phyloP scores from a whole-genome alignment of 2,888 invertebrate species.

The Molanna angustata region DNA sequence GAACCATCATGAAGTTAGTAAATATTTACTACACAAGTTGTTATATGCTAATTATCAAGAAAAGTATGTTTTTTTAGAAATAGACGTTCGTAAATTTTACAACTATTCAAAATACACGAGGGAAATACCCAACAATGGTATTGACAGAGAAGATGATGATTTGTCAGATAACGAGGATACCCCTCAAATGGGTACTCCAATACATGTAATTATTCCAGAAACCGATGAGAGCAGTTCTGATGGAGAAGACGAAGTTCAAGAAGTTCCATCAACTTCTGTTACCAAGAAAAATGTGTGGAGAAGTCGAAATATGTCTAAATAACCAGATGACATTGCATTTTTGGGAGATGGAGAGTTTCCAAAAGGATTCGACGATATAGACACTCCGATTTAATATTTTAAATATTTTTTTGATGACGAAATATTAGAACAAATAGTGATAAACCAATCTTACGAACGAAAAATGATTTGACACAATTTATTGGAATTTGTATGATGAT shows the following conservation, averaged over 20 bases:
- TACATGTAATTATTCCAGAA: neutral
- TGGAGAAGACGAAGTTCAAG: slow-evolving; percentile 4
- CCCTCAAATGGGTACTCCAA: slow-evolving; percentile 3
- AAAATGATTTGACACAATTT: neutral
- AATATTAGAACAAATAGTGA: slow-evolving; percentile 1
- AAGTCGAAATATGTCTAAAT: slow-evolving; percentile 6
- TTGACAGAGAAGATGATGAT: slow-evolving; percentile 2
- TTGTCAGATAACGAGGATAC: slow-evolving; percentile 1
- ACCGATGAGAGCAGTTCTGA: neutral
- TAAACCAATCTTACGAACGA: neutral
- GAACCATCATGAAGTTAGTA: too few relatives aligned
- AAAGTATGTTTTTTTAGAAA: slow-evolving; percentile 10
- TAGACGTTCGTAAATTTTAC: slow-evolving; percentile 23
- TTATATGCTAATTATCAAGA: too few relatives aligned
- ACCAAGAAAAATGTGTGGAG: slow-evolving; percentile 8
- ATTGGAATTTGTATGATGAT: slow-evolving; percentile 9
- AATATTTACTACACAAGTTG: too few relatives aligned
- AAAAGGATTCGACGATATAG: neutral
- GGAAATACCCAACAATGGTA: slow-evolving; percentile 3
- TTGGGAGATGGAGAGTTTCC: slow-evolving; percentile 5
- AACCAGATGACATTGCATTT: slow-evolving; percentile 2
- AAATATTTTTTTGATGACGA: neutral
- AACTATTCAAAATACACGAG: neutral
- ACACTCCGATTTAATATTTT: neutral
- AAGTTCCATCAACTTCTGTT: slow-evolving; percentile 7